Evolutionary conservation across 1,140 invertebrate genomes (phyloP).

Genomic region (Zaprionus taronus): DNA sequence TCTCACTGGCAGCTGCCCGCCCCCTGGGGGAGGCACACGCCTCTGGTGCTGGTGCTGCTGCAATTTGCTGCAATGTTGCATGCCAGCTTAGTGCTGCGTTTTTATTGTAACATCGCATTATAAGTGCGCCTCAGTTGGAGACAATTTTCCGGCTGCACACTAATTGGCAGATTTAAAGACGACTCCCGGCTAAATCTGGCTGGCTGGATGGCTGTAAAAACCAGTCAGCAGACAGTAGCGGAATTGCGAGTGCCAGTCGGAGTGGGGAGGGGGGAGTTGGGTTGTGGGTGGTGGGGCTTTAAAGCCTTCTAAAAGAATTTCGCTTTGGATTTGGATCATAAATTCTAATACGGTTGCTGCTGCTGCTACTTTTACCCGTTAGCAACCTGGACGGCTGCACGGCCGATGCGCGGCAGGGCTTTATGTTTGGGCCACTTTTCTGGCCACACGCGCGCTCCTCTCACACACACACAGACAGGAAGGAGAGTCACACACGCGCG

Average conservation of each 20-base stretch:
- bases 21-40: background rate
- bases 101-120: slow-evolving; percentile 78
- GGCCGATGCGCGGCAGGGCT: slow-evolving; percentile 39
- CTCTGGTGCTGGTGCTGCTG: slow-evolving; percentile 29
- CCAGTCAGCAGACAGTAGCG: background rate
- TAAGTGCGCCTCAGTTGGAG: slow-evolving; percentile 46
- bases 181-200: slow-evolving; percentile 25
- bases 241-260: background rate
- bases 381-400: slow-evolving; percentile 56
- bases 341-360: slow-evolving; percentile 37
- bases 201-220: background rate
- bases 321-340: slow-evolving; percentile 31
- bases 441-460: slow-evolving; percentile 40
- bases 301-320: slow-evolving; percentile 27
- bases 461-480: slow-evolving; percentile 13
- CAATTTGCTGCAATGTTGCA: slow-evolving; percentile 81
- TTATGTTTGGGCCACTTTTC: slow-evolving; percentile 63
- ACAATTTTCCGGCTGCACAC: slow-evolving; percentile 58
- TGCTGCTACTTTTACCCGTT: slow-evolving; percentile 24
- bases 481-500: background rate
- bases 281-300: background rate
- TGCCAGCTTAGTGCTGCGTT: slow-evolving; percentile 74
- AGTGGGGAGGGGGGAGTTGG: background rate
- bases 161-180: slow-evolving; percentile 67
- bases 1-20: slow-evolving; percentile 3